These are phyloP conservation scores for Momotus momota DNA, from an alignment of 2,797 vertebrate genomes.

Conservation along the genomic window DNA sequence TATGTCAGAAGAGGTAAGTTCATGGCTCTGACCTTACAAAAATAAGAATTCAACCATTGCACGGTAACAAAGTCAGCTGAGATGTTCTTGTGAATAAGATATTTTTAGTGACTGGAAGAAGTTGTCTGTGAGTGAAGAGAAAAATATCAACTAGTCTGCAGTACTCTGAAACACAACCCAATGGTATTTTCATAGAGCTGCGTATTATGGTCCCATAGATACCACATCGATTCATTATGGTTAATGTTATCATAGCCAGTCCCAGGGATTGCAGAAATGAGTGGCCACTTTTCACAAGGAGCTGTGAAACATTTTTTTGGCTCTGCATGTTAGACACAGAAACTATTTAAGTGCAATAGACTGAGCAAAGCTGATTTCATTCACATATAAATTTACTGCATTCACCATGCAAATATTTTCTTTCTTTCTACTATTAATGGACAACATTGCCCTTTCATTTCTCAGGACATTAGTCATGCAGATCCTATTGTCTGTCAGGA, in stretches of 20 bases:
- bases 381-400: neutral
- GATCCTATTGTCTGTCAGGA: neutral
- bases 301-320: conserved; percentile 9
- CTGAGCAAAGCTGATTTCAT: conserved; percentile 20
- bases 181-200: neutral
- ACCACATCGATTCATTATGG: neutral
- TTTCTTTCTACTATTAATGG: neutral
- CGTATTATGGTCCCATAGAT: neutral
- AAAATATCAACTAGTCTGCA: neutral
- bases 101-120: neutral
- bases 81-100: neutral
- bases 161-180: neutral
- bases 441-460: neutral
- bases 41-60: neutral
- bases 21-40: neutral
- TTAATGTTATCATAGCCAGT: neutral
- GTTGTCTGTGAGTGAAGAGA: neutral
- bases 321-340: neutral
- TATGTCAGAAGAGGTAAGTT: neutral
- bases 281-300: neutral
- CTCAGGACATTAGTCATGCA: neutral
- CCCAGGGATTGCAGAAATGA: neutral
- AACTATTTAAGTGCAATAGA: conserved; percentile 29
- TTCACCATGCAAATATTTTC: conserved; percentile 41
- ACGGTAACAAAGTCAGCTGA: neutral